A percentile compares a stretch with the other conserved stretches of the same genome.
Conservation (phyloP, 2,888 invertebrate genomes). For the Ennomos erosarius region DNA sequence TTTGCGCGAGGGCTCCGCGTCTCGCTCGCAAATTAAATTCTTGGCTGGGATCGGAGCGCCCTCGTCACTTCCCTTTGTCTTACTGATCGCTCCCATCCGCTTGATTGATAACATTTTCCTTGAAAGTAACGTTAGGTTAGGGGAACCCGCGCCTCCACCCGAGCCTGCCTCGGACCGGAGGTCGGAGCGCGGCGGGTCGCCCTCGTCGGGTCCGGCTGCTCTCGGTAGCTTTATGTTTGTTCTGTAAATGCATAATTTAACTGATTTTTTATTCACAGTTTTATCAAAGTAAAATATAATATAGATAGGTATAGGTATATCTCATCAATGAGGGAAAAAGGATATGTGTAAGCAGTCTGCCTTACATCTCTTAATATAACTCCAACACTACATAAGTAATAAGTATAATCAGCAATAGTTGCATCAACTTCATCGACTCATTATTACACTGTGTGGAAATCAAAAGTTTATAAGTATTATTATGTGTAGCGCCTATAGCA, state of each 20-base stretch:
- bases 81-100: constrained; percentile 49
- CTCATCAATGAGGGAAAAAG: no score
- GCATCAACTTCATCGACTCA: no score
- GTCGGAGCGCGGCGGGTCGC: constrained; percentile 6
- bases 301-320: no score
- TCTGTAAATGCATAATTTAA: neutral
- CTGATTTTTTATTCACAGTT: neutral
- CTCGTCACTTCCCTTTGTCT: constrained; percentile 47
- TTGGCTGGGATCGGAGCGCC: constrained; percentile 53
- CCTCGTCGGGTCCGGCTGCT: neutral
- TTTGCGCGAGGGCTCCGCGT: constrained; percentile 58
- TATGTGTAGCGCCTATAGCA: no score
- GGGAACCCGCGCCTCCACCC: constrained; percentile 26
- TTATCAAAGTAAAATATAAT: no score
- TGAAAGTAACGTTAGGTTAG: constrained; percentile 34
- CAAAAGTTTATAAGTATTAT: no score
- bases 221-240: neutral
- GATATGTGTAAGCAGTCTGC: no score
- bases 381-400: no score
- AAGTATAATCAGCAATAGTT: no score
- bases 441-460: no score
- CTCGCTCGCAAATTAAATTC: constrained; percentile 75
- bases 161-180: constrained; percentile 4
- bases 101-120: constrained; percentile 60
- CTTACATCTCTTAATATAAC: no score